phyloP scores from a whole-genome alignment of 1,140 invertebrate genomes.

The Aphelenchoides fujianensis region DNA sequence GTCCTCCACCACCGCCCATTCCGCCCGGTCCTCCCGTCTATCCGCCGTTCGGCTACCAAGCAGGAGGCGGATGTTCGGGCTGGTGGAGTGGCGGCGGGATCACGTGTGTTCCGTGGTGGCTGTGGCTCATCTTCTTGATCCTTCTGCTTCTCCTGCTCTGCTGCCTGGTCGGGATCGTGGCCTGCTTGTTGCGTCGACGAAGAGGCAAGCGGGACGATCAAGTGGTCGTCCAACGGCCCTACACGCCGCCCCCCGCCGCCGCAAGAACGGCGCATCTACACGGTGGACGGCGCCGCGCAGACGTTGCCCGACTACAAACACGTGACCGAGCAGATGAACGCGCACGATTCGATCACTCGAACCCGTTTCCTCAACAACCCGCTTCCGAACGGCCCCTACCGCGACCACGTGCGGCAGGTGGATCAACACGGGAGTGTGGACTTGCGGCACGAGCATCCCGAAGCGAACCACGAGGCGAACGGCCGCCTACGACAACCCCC shows the following conservation, averaged over 20 bases:
- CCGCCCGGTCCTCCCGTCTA: not conserved
- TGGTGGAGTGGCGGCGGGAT: conserved; percentile 16
- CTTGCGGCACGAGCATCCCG: conserved; percentile 16
- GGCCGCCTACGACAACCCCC: conserved; percentile 3
- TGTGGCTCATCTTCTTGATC: conserved; percentile 30
- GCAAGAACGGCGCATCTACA: not conserved
- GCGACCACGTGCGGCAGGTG: conserved; percentile 18
- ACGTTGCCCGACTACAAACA: conserved; percentile 22
- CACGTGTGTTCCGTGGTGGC: conserved; percentile 27
- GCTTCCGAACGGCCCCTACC: not conserved
- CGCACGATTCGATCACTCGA: conserved; percentile 12
- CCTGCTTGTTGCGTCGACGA: not conserved
- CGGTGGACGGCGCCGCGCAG: conserved; percentile 25
- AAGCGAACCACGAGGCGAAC: conserved; percentile 1
- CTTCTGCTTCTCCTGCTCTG: conserved; percentile 22
- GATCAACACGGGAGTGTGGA: conserved; percentile 12
- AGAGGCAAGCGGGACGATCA: not conserved
- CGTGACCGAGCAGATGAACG: conserved; percentile 13
- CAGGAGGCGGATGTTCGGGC: too few relatives aligned
- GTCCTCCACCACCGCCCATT: conserved; percentile 11
- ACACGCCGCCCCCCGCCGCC: not conserved
- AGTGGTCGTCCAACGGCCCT: not conserved
- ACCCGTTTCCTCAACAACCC: not conserved
- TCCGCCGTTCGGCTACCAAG: not conserved
- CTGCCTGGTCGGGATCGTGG: not conserved